Evolutionary conservation across 1,140 invertebrate genomes (phyloP).

Genomic region (Heliconius nattereri): DNA sequence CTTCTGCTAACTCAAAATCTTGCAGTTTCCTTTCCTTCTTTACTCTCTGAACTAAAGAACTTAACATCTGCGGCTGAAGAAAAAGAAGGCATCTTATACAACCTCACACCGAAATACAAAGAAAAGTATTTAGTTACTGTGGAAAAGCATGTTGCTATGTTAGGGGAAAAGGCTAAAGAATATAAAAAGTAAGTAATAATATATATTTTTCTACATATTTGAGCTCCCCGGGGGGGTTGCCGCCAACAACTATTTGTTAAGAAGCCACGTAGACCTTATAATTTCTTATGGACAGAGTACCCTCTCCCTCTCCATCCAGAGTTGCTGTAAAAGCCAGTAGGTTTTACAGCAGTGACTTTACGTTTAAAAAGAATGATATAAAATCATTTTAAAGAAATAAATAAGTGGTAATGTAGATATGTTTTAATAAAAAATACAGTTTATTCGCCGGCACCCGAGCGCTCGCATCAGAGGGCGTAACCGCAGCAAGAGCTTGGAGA

Average conservation of each 20-base stretch:
- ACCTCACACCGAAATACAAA: constrained; percentile 85
- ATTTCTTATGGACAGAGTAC: no score
- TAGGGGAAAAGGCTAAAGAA: constrained; percentile 84
- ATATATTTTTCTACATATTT: no score
- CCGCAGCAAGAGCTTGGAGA: constrained; percentile 91
- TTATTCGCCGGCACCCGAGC: constrained; percentile 86
- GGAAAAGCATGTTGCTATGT: constrained; percentile 84
- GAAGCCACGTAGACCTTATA: no score
- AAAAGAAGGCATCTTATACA: constrained; percentile 83
- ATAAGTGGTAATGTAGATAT: no score
- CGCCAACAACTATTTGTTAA: no score
- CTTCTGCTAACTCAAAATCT: constrained; percentile 54
- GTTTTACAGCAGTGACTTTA: no score
- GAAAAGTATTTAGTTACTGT: constrained; percentile 85
- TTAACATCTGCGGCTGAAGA: constrained; percentile 77
- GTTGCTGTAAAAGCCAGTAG: no score
- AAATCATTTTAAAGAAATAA: no score
- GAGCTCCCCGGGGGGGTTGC: no score
- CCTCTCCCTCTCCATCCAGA: no score
- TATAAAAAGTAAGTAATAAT: constrained; percentile 65
- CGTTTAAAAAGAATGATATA: no score
- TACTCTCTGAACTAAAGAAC: constrained; percentile 49
- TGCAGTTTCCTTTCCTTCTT: constrained; percentile 50
- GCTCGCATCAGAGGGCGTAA: constrained; percentile 86
- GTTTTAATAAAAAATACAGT: constrained; percentile 61